Conservation (phyloP, 1,140 invertebrate genomes). For the Heliconius nattereri region DNA sequence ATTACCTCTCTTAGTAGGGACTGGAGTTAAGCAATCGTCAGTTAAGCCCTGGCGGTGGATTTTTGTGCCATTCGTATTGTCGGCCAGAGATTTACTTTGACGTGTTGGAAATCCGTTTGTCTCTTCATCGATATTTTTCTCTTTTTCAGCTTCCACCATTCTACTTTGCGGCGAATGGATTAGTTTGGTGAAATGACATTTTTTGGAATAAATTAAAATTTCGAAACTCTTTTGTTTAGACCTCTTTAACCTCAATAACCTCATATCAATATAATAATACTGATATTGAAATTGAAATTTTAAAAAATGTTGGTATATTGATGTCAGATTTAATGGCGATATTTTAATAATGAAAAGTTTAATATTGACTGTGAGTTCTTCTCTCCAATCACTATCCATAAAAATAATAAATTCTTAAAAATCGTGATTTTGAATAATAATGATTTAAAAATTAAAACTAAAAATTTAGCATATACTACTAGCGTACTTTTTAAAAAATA, state of each 20-base stretch:
- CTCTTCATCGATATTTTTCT: conserved; percentile 60
- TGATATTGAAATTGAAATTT: too few relatives aligned
- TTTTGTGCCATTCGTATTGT: conserved; percentile 78
- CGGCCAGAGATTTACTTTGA: conserved; percentile 74
- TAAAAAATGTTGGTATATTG: too few relatives aligned
- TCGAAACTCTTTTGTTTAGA: not conserved
- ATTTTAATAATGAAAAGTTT: not conserved
- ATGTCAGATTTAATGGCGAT: too few relatives aligned
- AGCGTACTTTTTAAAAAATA: too few relatives aligned
- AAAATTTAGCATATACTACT: too few relatives aligned
- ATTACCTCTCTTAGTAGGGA: conserved; percentile 53
- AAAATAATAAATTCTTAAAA: too few relatives aligned
- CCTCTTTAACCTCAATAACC: too few relatives aligned
- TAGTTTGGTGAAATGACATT: conserved; percentile 42
- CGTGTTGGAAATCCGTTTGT: conserved; percentile 73
- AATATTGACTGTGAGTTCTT: too few relatives aligned
- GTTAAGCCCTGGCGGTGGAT: conserved; percentile 61
- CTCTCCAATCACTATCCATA: too few relatives aligned
- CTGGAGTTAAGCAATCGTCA: conserved; percentile 63
- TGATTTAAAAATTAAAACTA: too few relatives aligned
- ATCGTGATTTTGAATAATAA: too few relatives aligned
- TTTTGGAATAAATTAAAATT: conserved; percentile 11
- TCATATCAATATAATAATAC: too few relatives aligned
- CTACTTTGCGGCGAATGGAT: conserved; percentile 48
- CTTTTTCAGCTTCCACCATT: conserved; percentile 52